Base-by-base conservation (phyloP, 53 echinoderm and acorn worm species). In the Patiria pectinifera region DNA sequence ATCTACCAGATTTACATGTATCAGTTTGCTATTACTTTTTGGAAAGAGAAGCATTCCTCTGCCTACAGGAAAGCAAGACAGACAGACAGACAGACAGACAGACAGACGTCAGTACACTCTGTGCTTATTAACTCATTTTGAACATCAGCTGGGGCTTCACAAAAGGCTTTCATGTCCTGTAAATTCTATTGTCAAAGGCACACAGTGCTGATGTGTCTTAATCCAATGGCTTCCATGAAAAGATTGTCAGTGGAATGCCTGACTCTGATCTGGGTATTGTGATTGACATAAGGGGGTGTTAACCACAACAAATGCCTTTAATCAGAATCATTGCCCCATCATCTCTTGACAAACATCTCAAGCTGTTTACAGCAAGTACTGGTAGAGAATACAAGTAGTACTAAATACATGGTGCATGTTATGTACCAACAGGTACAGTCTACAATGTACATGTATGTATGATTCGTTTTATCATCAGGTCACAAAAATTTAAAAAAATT, bases 241-340 rank as follows among this genome's bases (percentile, higher is more conserved):
- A 82, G 59, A 53, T 22, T n/a, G 45, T 10, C 74, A 23, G 24
- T 23, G 19, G 8, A 23, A 24, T 23, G 24, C 74, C 5, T 23
- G 4, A 24, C 47, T 46, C 12, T 78, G 24, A 45, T 15, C 59
- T 82, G 82, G n/a, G 24, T 59, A 82, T 82, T 82, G 53, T 82
- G 58, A 82, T 82, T 47, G 82, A 23, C 59, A 59, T 53, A 45
- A 22, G 80, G 19, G 45, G 82, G 82, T 59, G 82, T 82, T 21
- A 82, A 59, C 82, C 82, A 82, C 82, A 82, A 82, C 59, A 82
- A 82, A 59, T 59, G 45, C 22, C 82, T n/a, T 9, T 82, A 82
- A 82, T 82, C 82, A 82, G 60, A 53, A 48, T 19, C 22, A 59
- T 79, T 47, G 6, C 45, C 19, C 12, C 74, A 69, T 69, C 24